Base-by-base conservation (phyloP, 2,797 vertebrate species). In the Melanotaenia pygmaea region DNA sequence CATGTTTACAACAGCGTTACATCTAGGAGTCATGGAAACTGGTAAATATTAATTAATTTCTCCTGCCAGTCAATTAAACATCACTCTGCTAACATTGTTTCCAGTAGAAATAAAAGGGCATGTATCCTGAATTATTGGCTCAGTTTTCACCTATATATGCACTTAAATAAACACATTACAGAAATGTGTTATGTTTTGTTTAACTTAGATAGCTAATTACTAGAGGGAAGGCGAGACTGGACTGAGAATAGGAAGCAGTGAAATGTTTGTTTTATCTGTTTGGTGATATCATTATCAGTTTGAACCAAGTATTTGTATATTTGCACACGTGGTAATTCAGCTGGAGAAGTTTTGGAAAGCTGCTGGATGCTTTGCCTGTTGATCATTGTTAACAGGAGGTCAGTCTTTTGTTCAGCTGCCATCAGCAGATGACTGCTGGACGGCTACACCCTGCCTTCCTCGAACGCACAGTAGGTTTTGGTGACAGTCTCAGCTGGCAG, bases 401-500 rank as follows among this genome's bases (percentile, higher is more conserved):
- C 86, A 72, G 72, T 68, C 77, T 89, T 90, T 91, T 92, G 90
- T 92, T 84, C 64, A 75, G 76, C 86, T 91, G 88, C 81, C 91
- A 90, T 88, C 77, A 71, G 80, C 90, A 91, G 86, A 89, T 88
- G 35, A 53, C 64, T 79, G 62, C 77, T 60, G 74, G 64, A 74
- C 61, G 1, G 58, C 69, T 0, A 14, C 54, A 59, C 56, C 64
- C 3, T 54, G 4, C 71, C 6, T 7, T 62, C 60, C 37, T 28
- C 32, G 0, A 76, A 87, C 79, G 83, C 77, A 67, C 72, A 70
- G 68, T 83, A 68, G 69, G 69, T 84, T 73, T 80, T 79, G 84
- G 64, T 91, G 90, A 73, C 89, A 83, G 71, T 77, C 74, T 82
- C 64, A 80, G 74, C 87, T 59, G 76, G 64, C 74, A 40, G 38